Conservation (phyloP, 2,113 vertebrate genomes). For the Oryzias woworae region DNA sequence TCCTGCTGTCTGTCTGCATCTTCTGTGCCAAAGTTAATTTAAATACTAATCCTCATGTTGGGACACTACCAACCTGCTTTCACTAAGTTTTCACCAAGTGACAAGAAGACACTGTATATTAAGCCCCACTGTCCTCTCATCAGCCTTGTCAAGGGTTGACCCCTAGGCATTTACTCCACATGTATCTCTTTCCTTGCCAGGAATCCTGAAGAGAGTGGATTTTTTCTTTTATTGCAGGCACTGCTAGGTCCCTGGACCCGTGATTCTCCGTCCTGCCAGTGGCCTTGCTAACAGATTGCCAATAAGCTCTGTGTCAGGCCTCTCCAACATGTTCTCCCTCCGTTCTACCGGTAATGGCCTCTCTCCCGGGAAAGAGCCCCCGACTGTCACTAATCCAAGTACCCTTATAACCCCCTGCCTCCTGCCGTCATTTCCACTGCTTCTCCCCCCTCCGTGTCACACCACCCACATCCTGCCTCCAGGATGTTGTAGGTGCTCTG, state of each 20-base stretch:
- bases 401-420: conserved; percentile 53
- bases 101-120: conserved; percentile 62
- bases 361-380: conserved; percentile 61
- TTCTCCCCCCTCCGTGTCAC: conserved; percentile 32
- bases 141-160: conserved; percentile 45
- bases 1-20: conserved; percentile 18
- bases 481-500: conserved; percentile 17
- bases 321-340: conserved; percentile 48
- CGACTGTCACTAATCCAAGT: conserved; percentile 69
- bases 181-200: conserved; percentile 41
- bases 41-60: conserved; percentile 57
- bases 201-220: conserved; percentile 56
- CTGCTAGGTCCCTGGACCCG: conserved; percentile 54
- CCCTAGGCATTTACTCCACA: conserved; percentile 39
- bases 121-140: conserved; percentile 20
- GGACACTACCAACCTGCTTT: conserved; percentile 37
- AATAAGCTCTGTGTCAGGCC: conserved; percentile 74
- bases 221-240: conserved; percentile 56
- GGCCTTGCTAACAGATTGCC: conserved; percentile 79
- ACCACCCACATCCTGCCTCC: conserved; percentile 36
- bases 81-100: conserved; percentile 2
- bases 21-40: conserved; percentile 50
- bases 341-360: conserved; percentile 62
- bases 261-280: conserved; percentile 58
- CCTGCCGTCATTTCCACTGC: conserved; percentile 28